phyloP scores from a whole-genome alignment of 2,888 invertebrate species.

The Carpatolechia fugitivella region DNA sequence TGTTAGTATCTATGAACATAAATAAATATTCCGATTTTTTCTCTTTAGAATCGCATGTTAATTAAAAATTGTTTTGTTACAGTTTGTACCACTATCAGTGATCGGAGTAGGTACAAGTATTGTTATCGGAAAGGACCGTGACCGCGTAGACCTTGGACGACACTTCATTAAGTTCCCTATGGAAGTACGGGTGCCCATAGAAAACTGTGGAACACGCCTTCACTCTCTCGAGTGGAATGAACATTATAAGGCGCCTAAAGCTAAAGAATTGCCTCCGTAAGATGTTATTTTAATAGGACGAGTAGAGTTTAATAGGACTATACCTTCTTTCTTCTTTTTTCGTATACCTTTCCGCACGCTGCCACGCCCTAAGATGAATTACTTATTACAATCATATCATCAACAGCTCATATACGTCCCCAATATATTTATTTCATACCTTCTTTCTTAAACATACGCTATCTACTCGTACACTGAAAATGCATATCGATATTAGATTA shows the following conservation, averaged over 20 bases:
- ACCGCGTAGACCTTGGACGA: slow-evolving; percentile 80
- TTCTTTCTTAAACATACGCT: too few species aligned
- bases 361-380: too few species aligned
- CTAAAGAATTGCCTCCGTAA: not conserved
- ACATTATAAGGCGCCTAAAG: slow-evolving; percentile 57
- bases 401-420: too few species aligned
- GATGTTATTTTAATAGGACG: not conserved
- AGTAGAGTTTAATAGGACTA: too few species aligned
- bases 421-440: too few species aligned
- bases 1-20: slow-evolving; percentile 50
- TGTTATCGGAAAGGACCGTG: slow-evolving; percentile 78
- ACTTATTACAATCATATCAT: too few species aligned
- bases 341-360: too few species aligned
- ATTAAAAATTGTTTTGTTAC: not conserved
- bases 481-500: too few species aligned
- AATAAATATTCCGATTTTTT: too few species aligned
- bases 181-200: slow-evolving; percentile 61
- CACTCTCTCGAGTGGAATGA: slow-evolving; percentile 77
- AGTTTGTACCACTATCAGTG: slow-evolving; percentile 74
- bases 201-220: slow-evolving; percentile 75
- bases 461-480: too few species aligned
- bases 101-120: slow-evolving; percentile 84
- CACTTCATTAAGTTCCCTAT: slow-evolving; percentile 80
- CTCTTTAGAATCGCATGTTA: too few species aligned
- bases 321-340: too few species aligned